Evolutionary conservation across 1,140 invertebrate species (phyloP), one percentile per base, ranked within the genome.

Genomic region (Battus philenor): DNA sequence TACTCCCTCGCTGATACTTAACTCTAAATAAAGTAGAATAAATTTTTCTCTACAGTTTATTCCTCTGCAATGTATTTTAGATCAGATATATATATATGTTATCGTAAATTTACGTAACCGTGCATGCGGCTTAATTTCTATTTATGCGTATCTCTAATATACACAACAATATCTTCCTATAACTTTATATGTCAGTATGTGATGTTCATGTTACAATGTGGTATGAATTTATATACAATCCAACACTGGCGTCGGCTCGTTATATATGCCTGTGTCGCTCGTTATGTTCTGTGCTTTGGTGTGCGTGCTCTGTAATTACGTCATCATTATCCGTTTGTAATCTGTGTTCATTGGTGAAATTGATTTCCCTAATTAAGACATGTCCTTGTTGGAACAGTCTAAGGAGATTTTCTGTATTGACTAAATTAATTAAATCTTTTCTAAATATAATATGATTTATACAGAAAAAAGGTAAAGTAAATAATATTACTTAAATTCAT

Each of bases 241-340:
- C n/a, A 2, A 36, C 33, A 17, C 0, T 5, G 30, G 43, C 50
- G 34, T 34, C 26, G 17, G 22, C 7, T 2, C 27, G 33, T 11
- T 54, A 54, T 39, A 44, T 49, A 51, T 22, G 9, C 9, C 12
- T 17, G 10, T 33, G 29, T 48, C 30, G 41, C 33, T 39, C 1
- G 45, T 54, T 68, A 33, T 66, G 1, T 30, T 4, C 57, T 47
- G 47, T 5, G 18, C 34, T 15, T 38, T 34, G 49, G 55, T 69
- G 62, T 56, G 61, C 46, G 58, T 57, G 50, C 31, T 38, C 51
- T 60, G 60, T 69, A 67, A 71, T 68, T 68, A 69, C 57, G 55
- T 69, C 67, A 54, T 53, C 49, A 76, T 70, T 75, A 72, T 71
- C 60, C 56, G 61, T 59, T 58, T 59, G 61, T 70, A 66, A 65